Conservation (phyloP, 1,140 invertebrate species). For the Cyphomyrmex costatus region DNA sequence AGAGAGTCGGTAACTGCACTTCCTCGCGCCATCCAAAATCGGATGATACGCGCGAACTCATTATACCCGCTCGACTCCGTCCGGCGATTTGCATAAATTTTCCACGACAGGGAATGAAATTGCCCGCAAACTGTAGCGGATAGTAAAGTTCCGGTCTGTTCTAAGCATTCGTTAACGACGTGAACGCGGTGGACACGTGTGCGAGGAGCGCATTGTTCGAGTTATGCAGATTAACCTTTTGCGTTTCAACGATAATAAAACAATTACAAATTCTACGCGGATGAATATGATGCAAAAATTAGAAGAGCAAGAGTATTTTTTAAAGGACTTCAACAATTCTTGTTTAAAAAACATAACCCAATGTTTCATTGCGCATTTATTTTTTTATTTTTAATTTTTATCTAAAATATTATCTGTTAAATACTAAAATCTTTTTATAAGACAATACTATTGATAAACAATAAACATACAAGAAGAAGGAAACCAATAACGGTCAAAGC, state of each 20-base stretch:
- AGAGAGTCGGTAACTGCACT: constrained; percentile 29
- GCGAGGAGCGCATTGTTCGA: constrained; percentile 51
- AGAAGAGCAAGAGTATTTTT: not conserved
- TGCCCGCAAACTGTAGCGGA: constrained; percentile 70
- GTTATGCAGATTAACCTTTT: constrained; percentile 44
- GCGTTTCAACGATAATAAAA: constrained; percentile 45
- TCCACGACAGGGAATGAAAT: constrained; percentile 75
- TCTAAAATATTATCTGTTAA: not conserved
- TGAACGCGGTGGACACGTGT: constrained; percentile 40
- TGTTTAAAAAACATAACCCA: not conserved
- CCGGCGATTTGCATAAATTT: constrained; percentile 79
- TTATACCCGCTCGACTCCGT: constrained; percentile 40
- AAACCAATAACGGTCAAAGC: no score
- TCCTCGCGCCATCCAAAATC: constrained; percentile 68
- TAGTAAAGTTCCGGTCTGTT: constrained; percentile 65
- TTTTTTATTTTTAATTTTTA: constrained; percentile 2
- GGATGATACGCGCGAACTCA: constrained; percentile 74
- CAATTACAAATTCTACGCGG: not conserved
- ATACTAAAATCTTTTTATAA: no score
- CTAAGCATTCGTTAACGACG: constrained; percentile 66
- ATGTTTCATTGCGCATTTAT: not conserved
- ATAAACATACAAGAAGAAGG: no score
- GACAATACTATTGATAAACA: no score
- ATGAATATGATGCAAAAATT: not conserved
- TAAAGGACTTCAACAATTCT: not conserved